phyloP scores from a whole-genome alignment of 2,888 invertebrate species.

The Lucinisca nassula region DNA sequence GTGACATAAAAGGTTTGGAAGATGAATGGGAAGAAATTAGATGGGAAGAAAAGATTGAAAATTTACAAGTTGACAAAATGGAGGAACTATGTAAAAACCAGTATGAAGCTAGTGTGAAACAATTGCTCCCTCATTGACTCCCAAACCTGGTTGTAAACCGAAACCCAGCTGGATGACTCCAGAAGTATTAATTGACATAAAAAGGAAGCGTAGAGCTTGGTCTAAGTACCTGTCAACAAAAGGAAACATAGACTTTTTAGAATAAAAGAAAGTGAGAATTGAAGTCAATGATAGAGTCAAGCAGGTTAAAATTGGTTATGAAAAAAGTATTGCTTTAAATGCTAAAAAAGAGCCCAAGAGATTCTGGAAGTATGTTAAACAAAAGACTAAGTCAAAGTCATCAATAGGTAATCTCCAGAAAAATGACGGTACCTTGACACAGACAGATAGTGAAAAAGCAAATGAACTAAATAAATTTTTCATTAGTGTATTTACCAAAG shows the following conservation, averaged over 20 bases:
- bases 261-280: neutral
- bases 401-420: neutral
- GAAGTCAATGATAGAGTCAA: neutral
- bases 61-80: too few species aligned
- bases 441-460: neutral
- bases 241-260: neutral
- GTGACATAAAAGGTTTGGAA: too few species aligned
- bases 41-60: too few species aligned
- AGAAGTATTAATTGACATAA: neutral
- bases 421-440: neutral
- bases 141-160: too few species aligned
- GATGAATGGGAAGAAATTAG: too few species aligned
- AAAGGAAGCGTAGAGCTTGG: neutral
- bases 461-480: conserved; percentile 13
- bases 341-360: conserved; percentile 1
- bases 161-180: neutral
- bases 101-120: too few species aligned
- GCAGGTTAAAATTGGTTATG: conserved; percentile 4
- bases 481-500: conserved; percentile 18
- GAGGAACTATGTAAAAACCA: too few species aligned
- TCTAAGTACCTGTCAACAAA: neutral
- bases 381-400: conserved; percentile 4
- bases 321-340: neutral
- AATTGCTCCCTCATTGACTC: too few species aligned
- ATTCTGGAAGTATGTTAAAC: conserved; percentile 24